These are phyloP conservation scores for Gobionotothen gibberifrons DNA, from an alignment of 2,797 vertebrate species.

Conservation along the genomic window DNA sequence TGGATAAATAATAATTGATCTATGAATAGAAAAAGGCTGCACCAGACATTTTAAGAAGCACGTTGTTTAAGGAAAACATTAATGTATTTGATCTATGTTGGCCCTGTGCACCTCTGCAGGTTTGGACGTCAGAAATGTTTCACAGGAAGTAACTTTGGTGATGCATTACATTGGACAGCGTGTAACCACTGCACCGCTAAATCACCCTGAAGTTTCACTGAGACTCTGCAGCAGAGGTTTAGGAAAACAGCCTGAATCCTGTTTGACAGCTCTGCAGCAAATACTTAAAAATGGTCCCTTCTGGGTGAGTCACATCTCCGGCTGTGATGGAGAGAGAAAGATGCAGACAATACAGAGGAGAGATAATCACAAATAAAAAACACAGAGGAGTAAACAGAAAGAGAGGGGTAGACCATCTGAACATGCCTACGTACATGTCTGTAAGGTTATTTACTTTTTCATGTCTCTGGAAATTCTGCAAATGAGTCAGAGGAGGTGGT, in stretches of 20 bases:
- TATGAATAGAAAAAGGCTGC: no score
- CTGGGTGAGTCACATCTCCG: conserved; percentile 42
- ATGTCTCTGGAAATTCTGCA: no score
- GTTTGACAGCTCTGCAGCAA: conserved; percentile 44
- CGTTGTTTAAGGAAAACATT: not conserved
- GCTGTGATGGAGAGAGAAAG: conserved; percentile 3
- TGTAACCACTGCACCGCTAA: conserved; percentile 1
- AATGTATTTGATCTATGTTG: not conserved
- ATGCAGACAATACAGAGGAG: not conserved
- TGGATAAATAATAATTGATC: no score
- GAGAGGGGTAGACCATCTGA: not conserved
- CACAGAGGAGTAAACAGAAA: not conserved
- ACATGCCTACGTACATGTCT: not conserved
- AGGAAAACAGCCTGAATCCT: conserved; percentile 29
- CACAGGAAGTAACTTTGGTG: not conserved
- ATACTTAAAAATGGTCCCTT: conserved; percentile 30
- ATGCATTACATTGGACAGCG: not conserved
- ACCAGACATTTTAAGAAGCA: not conserved
- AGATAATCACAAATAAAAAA: conserved; percentile 20
- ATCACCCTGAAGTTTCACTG: conserved; percentile 24
- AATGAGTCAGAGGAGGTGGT: no score
- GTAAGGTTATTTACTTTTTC: not conserved
- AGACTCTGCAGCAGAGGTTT: conserved; percentile 29
- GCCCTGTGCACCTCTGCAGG: conserved; percentile 2
- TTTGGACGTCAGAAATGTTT: conserved; percentile 1